Conservation (phyloP, 2,113 vertebrate genomes). For the Tachysurus fulvidraco region DNA sequence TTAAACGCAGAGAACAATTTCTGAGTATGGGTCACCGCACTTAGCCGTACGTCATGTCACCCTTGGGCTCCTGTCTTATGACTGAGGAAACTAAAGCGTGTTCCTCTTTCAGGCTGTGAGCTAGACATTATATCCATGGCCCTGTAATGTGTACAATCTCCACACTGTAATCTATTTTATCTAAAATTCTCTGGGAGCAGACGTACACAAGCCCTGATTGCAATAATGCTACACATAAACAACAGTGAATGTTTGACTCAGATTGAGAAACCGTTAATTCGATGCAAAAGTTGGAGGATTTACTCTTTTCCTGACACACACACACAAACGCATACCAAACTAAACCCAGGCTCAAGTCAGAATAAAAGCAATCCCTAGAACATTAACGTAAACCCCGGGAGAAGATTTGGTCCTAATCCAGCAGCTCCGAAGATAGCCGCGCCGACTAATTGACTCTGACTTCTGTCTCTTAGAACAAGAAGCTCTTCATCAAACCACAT, state of each 20-base stretch:
- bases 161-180: not conserved
- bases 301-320: not conserved
- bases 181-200: not conserved
- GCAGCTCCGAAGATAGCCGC: not conserved
- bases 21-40: too few species aligned
- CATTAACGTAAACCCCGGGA: not conserved
- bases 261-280: not conserved
- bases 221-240: not conserved
- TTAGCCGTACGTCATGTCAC: too few species aligned
- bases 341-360: not conserved
- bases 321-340: not conserved
- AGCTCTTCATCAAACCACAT: not conserved
- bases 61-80: too few species aligned
- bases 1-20: too few species aligned
- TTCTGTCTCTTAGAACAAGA: not conserved
- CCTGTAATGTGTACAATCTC: not conserved
- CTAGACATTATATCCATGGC: not conserved
- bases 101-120: not conserved
- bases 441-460: not conserved
- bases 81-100: not conserved
- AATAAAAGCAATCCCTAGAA: not conserved
- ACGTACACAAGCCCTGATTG: not conserved
- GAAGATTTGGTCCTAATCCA: not conserved
- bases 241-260: not conserved
- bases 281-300: not conserved